Evolutionary conservation across 2,888 invertebrate species (phyloP).

Genomic region (Aporophyla lueneburgensis): DNA sequence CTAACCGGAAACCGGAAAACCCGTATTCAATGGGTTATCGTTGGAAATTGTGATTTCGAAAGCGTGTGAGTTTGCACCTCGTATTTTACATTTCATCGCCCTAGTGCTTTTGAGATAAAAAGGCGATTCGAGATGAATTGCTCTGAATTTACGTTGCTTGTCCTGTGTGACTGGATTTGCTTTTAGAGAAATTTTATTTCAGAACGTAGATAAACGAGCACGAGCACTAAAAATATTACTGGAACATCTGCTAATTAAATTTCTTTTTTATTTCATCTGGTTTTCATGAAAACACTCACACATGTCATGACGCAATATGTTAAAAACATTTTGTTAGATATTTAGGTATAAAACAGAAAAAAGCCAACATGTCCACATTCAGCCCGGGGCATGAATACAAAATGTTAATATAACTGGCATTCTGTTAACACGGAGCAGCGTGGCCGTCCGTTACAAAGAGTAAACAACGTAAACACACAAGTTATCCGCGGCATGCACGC

Average conservation of each 20-base stretch:
- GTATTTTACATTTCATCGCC: conserved; percentile 56
- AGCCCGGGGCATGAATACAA: conserved; percentile 62
- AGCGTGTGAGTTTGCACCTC: conserved; percentile 63
- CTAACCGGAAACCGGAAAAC: conserved; percentile 73
- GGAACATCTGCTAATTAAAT: not conserved
- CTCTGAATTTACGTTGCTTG: conserved; percentile 31
- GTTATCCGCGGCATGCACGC: conserved; percentile 67
- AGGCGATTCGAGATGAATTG: conserved; percentile 44
- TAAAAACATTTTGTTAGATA: conserved; percentile 32
- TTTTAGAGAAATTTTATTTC: conserved; percentile 17
- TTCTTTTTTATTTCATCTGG: not conserved
- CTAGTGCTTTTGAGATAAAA: conserved; percentile 52
- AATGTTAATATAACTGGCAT: conserved; percentile 69
- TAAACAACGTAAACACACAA: conserved; percentile 69
- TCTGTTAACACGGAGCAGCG: conserved; percentile 59
- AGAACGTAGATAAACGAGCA: not conserved
- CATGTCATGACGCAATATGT: conserved; percentile 39
- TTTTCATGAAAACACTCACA: conserved; percentile 6
- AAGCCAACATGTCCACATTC: conserved; percentile 55
- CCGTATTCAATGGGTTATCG: conserved; percentile 70
- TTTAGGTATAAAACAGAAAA: conserved; percentile 32
- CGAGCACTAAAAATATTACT: not conserved
- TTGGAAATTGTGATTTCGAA: conserved; percentile 68
- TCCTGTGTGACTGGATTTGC: conserved; percentile 10
- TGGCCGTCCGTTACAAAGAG: conserved; percentile 59